Evolutionary conservation across 2,888 invertebrate species (phyloP).

Genomic region (Andrena dorsata): DNA sequence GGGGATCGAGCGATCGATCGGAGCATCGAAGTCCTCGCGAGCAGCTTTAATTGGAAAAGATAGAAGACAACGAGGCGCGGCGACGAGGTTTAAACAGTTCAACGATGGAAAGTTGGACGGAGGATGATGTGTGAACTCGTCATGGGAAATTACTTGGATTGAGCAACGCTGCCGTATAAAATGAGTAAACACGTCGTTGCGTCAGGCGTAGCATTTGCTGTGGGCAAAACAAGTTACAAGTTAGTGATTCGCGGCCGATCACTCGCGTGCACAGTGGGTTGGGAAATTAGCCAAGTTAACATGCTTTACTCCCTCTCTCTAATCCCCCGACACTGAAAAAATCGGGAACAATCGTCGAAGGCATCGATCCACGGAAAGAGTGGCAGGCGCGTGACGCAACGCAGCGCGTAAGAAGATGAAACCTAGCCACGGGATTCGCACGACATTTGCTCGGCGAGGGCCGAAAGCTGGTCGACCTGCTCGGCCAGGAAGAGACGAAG

Average conservation of each 20-base stretch:
- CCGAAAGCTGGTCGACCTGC: conserved; percentile 37
- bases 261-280: too few relatives aligned
- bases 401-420: conserved; percentile 47
- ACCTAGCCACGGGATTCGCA: conserved; percentile 63
- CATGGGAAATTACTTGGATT: too few relatives aligned
- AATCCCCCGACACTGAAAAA: conserved; percentile 1
- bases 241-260: too few relatives aligned
- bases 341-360: conserved; percentile 30
- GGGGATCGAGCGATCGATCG: not conserved
- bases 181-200: too few relatives aligned
- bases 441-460: conserved; percentile 65
- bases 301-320: not conserved
- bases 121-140: too few relatives aligned
- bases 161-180: too few relatives aligned
- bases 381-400: conserved; percentile 52
- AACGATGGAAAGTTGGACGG: not conserved
- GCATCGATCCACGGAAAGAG: conserved; percentile 2
- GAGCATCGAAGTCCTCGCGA: not conserved
- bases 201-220: too few relatives aligned
- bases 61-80: too few relatives aligned
- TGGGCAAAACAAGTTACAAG: too few relatives aligned
- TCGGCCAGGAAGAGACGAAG: conserved; percentile 62
- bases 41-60: not conserved
- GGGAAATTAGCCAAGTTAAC: too few relatives aligned
- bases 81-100: not conserved